Evolutionary conservation across 2,113 vertebrate genomes (phyloP).

Genomic region (Alosa alosa): DNA sequence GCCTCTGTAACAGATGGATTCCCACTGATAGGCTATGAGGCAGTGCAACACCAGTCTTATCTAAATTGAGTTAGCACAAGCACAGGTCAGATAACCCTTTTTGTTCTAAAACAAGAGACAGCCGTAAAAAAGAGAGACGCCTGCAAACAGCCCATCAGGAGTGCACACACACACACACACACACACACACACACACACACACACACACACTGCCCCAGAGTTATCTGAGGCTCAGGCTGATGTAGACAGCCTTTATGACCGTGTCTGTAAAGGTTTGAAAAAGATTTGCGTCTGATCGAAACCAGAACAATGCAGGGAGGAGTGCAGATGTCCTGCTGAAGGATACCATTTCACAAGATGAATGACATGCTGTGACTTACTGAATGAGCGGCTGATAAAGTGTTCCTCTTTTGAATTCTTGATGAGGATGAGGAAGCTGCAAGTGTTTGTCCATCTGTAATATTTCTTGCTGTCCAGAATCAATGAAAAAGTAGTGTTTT

Average conservation of each 20-base stretch:
- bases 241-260: not conserved
- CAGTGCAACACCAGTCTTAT: not conserved
- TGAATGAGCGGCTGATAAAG: conserved; percentile 45
- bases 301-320: conserved; percentile 7
- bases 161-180: not conserved
- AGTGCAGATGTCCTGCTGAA: not conserved
- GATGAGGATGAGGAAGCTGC: not conserved
- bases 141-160: not conserved
- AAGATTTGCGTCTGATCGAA: not conserved
- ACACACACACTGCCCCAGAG: not conserved
- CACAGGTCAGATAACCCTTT: not conserved
- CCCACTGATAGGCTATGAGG: not conserved
- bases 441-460: not conserved
- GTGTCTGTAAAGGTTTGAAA: conserved; percentile 6
- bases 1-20: not conserved
- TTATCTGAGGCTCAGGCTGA: not conserved
- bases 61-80: not conserved
- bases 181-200: not conserved
- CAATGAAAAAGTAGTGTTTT: not conserved
- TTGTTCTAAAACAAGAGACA: not conserved
- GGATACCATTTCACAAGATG: not conserved
- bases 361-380: conserved; percentile 17
- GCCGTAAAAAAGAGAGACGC: not conserved
- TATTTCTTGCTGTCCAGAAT: not conserved
- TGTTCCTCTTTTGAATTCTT: not conserved